A percentile compares a stretch with the other conserved stretches of the same genome.
These are phyloP conservation scores for Arctia plantaginis DNA, from an alignment of 2,888 invertebrate genomes.

Conservation along the genomic window DNA sequence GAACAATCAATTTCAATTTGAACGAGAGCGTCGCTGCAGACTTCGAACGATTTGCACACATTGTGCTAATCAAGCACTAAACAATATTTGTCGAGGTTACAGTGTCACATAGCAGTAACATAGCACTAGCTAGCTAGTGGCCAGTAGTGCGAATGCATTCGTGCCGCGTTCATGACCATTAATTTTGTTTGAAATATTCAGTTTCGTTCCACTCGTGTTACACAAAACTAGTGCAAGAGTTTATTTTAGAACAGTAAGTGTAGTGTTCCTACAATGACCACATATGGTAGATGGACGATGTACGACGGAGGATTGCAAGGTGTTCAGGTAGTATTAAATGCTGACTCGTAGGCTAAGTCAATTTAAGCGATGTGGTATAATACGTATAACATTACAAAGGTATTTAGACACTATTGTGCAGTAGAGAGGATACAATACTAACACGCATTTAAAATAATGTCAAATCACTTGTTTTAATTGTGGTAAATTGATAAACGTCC, in stretches of 20 bases:
- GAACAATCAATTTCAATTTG: constrained; percentile 81
- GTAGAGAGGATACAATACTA: neutral
- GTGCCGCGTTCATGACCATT: constrained; percentile 52
- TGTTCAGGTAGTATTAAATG: constrained; percentile 69
- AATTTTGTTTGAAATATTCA: constrained; percentile 20
- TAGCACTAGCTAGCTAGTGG: constrained; percentile 10
- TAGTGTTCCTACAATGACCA: constrained; percentile 61
- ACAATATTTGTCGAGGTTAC: constrained; percentile 73
- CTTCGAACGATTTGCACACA: constrained; percentile 78
- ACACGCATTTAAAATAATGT: neutral
- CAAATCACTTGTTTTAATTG: neutral
- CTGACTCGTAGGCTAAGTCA: neutral
- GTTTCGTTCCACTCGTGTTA: constrained; percentile 34
- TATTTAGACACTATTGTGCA: constrained; percentile 2
- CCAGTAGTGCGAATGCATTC: constrained; percentile 64
- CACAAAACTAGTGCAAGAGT: constrained; percentile 32
- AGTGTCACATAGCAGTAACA: constrained; percentile 65
- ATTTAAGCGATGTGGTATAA: neutral
- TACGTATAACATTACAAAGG: neutral
- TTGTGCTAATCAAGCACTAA: constrained; percentile 84
- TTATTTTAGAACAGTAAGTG: constrained; percentile 32
- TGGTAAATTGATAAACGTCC: neutral
- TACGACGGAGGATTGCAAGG: constrained; percentile 73
- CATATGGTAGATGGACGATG: constrained; percentile 77
- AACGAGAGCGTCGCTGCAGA: constrained; percentile 48